phyloP scores from a whole-genome alignment of 2,113 vertebrate genomes.

The Dasyornis broadbenti region DNA sequence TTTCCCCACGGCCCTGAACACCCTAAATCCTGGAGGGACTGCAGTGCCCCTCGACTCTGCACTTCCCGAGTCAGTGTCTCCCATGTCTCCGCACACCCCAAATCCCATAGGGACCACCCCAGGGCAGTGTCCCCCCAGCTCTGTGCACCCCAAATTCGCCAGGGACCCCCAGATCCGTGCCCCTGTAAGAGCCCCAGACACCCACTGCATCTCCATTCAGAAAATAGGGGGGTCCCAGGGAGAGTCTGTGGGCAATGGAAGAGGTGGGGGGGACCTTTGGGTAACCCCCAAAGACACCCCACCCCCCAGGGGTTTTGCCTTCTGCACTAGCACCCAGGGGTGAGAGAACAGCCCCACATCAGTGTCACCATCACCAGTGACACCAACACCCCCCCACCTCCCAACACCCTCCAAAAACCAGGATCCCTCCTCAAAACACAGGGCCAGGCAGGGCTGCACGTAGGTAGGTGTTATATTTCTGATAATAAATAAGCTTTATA shows the following conservation, averaged over 20 bases:
- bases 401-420: background rate
- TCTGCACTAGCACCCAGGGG: background rate
- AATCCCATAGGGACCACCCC: background rate
- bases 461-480: constrained; percentile 60
- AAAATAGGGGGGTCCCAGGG: background rate
- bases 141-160: too few species aligned
- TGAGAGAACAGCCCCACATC: background rate
- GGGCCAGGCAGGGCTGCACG: background rate
- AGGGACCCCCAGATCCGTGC: background rate
- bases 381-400: too few species aligned
- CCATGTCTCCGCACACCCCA: background rate
- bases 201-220: background rate
- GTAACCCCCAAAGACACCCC: background rate
- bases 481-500: constrained; percentile 78
- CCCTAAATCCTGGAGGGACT: background rate
- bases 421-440: background rate
- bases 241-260: background rate
- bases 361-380: background rate
- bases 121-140: background rate
- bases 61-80: background rate
- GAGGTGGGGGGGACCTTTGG: background rate
- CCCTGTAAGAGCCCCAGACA: background rate
- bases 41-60: too few species aligned
- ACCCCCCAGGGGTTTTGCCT: background rate
- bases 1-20: too few species aligned